Evolutionary conservation across 2,113 vertebrate genomes (phyloP), one percentile per base, ranked within the genome.

Genomic region (Pelmatolapia mariae): DNA sequence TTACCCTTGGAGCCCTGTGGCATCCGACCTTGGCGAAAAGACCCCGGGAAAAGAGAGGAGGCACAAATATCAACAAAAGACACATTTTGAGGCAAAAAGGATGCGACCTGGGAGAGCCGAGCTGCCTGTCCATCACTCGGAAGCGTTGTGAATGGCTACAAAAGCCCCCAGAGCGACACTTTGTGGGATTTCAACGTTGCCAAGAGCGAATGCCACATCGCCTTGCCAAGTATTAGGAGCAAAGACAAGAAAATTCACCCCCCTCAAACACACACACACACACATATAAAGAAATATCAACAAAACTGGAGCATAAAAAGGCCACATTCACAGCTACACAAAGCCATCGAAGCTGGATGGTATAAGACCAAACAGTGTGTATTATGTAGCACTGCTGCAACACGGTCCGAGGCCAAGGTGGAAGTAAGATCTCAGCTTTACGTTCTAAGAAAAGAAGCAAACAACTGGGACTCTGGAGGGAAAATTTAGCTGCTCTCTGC

Each of bases 251-350:
- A 94, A 91, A 93, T 86, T 82, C 91, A 29, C 24, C 43, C 71
- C 9, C 71, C 22, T 26, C 12, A 71, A 15, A 40, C 36, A 71
- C 10, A 66, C 12, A 68, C 63, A 36, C 29, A 59, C 8, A 61
- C 57, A 22, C 2, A 73, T 0, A 61, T 61, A 76, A 88, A 73
- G 92, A 95, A 95, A 94, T 95, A 94, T 96, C 94, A 95, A 95
- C 95, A 96, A 94, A 95, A 94, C 92, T 89, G 83, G 68, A 83
- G 86, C 83, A 96, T 93, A 95, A 31, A 78, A 94, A 96, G 90
- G 81, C 87, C 87, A 94, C 92, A 95, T 97, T 96, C 94, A 96
- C 38, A 31, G 36, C 15, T 31, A 10, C 89, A 97, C 91, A 96
- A 96, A 96, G 93, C 90, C 57, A 88, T 18, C n/a, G 73, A 78